Base-by-base conservation (phyloP, 2,113 vertebrate genomes). In the Epinephelus fuscoguttatus region DNA sequence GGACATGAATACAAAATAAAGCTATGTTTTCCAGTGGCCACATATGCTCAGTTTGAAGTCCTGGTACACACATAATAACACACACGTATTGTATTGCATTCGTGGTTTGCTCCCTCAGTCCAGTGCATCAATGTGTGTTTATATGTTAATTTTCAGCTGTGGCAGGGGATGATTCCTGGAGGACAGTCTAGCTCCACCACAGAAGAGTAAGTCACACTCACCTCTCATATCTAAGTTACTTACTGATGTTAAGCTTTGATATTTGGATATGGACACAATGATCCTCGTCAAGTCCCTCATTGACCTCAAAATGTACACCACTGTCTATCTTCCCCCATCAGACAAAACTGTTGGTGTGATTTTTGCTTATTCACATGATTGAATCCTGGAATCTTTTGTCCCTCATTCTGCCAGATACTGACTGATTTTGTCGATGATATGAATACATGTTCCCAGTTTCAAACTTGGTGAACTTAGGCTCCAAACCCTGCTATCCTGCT, bases 111-210 rank as follows among this genome's bases (percentile, higher is more conserved):
- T 40, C 23, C 69, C 45, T 63, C n/a, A 27, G 18, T 59, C 21
- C 9, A 50, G n/a, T 80, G 40, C 64, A 27, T 76, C 56, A 56
- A 73, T 84, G 53, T 77, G 27, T 62, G 21, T 77, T 23, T 61
- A 6, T 77, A 25, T 53, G 21, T 85, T 23, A 82, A 0, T 62
- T 82, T 84, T 18, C 80, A 94, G 94, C 71, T 94, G 73, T 94
- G 94, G 94, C 94, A 94, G 78, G 92, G 92, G n/a, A 91, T 94
- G 92, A 94, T 94, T 81, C 93, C 93, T 21, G 93, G 92, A 80
- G 94, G 93, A 86, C 94, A 94, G 86, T 94, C 93, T 76, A 94
- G 91, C 84, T 93, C 94, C 62, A 52, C 87, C 70, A 59, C 91
- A 75, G 93, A 94, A 87, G 93, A 94, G 94, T 94, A 81, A 91